phyloP scores from a whole-genome alignment of 2,113 vertebrate genomes.

The Pelecanus crispus region DNA sequence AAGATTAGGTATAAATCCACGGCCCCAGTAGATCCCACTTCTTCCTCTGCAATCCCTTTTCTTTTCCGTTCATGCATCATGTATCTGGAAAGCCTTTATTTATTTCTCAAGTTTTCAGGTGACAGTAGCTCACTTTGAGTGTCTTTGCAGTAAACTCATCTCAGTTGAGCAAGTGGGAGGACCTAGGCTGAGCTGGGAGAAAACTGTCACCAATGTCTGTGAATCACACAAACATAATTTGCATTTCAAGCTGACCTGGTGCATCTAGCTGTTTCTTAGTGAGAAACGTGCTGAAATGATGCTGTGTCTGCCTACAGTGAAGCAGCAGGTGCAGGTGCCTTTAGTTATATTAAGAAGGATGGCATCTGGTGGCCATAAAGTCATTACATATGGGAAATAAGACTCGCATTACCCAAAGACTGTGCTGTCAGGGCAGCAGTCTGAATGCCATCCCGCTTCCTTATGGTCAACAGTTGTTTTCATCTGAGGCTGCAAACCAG shows the following conservation, averaged over 20 bases:
- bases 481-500: background rate
- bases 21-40: background rate
- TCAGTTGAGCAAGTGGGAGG: background rate
- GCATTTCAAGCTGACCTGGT: conserved; percentile 21
- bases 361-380: background rate
- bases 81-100: background rate
- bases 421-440: background rate
- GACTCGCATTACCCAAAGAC: background rate
- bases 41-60: background rate
- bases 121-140: background rate
- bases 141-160: background rate
- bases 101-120: background rate
- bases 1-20: background rate
- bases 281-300: background rate
- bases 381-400: background rate
- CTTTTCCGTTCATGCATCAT: background rate
- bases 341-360: background rate
- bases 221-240: background rate
- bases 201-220: background rate
- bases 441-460: background rate
- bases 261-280: background rate
- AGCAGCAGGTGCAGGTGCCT: background rate
- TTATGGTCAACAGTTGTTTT: background rate
- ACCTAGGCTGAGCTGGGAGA: background rate
- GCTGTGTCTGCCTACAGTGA: background rate